phyloP scores from a whole-genome alignment of 1,140 invertebrate genomes.

The Drosophila sulfurigaster region DNA sequence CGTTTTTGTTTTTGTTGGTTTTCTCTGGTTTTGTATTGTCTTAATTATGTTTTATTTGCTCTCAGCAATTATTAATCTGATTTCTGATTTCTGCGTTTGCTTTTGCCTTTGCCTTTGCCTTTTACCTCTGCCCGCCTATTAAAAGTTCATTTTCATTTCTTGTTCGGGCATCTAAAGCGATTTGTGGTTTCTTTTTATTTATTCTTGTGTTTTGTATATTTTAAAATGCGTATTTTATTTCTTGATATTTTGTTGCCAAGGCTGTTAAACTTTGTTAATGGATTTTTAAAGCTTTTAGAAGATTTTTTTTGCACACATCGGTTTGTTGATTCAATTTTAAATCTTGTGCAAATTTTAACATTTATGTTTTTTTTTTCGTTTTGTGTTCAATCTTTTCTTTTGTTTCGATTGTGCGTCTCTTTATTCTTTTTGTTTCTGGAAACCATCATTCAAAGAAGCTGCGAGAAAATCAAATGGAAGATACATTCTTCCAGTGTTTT shows the following conservation, averaged over 20 bases:
- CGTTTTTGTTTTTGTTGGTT: constrained; percentile 19
- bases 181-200: constrained; percentile 30
- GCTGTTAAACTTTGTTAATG: constrained; percentile 52
- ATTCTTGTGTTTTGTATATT: constrained; percentile 43
- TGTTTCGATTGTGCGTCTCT: background rate
- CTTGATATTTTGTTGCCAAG: constrained; percentile 46
- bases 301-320: constrained; percentile 9
- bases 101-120: constrained; percentile 26
- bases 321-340: constrained; percentile 20
- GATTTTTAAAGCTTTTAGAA: constrained; percentile 38
- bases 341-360: constrained; percentile 13
- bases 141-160: constrained; percentile 57
- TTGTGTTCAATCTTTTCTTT: background rate
- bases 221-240: constrained; percentile 39
- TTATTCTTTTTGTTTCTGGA: constrained; percentile 1
- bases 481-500: constrained; percentile 25
- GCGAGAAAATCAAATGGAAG: constrained; percentile 2
- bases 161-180: constrained; percentile 11
- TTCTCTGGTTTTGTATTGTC: constrained; percentile 29
- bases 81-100: constrained; percentile 36
- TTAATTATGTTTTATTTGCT: constrained; percentile 72
- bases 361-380: background rate
- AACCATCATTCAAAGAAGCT: constrained; percentile 12
- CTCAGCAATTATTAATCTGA: constrained; percentile 52
- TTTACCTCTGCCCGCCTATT: constrained; percentile 21